Percentiles rank a stretch among this genome's conserved stretches.
Evolutionary conservation across 1,140 invertebrate genomes (phyloP).

Genomic region (Antheraea pernyi): DNA sequence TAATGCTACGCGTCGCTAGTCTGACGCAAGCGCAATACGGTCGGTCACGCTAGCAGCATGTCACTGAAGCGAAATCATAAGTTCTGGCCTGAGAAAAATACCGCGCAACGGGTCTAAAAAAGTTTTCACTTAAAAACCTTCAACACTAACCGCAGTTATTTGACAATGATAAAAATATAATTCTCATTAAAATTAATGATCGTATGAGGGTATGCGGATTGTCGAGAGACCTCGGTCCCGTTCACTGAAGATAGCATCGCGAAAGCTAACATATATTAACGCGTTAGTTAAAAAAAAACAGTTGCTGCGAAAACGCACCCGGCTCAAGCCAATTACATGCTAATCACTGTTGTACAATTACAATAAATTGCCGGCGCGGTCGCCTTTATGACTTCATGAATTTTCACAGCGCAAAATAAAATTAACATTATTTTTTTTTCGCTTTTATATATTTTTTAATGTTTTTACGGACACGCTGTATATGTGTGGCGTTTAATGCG

Average conservation of each 20-base stretch:
- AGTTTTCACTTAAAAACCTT: background rate
- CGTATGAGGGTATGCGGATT: background rate
- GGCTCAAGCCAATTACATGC: conserved; percentile 1
- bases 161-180: background rate
- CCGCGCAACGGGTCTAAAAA: no score
- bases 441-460: background rate
- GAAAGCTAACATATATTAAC: background rate
- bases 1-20: no score
- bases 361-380: background rate
- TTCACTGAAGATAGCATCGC: background rate
- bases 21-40: no score
- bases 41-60: no score
- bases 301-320: background rate
- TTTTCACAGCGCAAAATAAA: conserved; percentile 7
- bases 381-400: conserved; percentile 11
- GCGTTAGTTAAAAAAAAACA: background rate
- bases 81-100: no score
- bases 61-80: no score
- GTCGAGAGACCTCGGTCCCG: background rate
- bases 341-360: conserved; percentile 3
- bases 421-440: conserved; percentile 16
- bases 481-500: conserved; percentile 12
- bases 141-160: background rate
- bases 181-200: background rate
- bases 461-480: conserved; percentile 17